Conservation (phyloP, 2,797 vertebrate species). For the Agapornis canus region DNA sequence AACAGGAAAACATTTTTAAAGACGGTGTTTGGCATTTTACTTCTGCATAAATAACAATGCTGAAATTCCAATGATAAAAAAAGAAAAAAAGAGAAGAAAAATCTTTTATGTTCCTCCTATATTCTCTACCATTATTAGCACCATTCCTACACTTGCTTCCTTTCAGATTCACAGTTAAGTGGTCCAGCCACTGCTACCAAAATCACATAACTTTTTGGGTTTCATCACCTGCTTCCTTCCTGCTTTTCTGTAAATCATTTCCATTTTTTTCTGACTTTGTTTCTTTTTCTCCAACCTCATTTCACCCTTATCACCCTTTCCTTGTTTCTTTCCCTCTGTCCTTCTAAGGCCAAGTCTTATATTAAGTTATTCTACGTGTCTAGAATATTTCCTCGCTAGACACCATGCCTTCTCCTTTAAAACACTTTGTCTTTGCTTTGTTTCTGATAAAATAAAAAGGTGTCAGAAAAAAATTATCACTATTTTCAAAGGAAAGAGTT, state of each 20-base stretch:
- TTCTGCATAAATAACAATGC: background rate
- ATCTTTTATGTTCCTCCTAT: background rate
- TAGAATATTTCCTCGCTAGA: background rate
- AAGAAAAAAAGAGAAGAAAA: background rate
- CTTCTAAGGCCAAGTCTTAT: background rate
- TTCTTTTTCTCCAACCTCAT: background rate
- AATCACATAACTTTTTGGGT: fast-evolving
- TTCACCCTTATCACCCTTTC: background rate
- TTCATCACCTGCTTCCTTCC: background rate
- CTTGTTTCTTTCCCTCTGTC: background rate
- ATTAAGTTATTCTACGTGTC: background rate
- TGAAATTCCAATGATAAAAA: background rate
- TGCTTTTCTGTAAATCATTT: background rate
- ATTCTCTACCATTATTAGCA: background rate
- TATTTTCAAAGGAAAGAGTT: background rate
- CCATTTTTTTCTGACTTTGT: background rate
- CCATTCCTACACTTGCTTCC: background rate
- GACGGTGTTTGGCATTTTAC: fast-evolving
- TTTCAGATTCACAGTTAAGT: background rate
- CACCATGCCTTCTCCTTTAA: background rate
- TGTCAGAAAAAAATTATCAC: background rate
- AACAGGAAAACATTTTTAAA: background rate
- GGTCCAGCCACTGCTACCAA: background rate
- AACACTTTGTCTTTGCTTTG: background rate
- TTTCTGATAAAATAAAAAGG: background rate